These are phyloP conservation scores for Eulemur mongoz DNA, from an alignment of 2,797 vertebrate genomes.

Conservation along the genomic window DNA sequence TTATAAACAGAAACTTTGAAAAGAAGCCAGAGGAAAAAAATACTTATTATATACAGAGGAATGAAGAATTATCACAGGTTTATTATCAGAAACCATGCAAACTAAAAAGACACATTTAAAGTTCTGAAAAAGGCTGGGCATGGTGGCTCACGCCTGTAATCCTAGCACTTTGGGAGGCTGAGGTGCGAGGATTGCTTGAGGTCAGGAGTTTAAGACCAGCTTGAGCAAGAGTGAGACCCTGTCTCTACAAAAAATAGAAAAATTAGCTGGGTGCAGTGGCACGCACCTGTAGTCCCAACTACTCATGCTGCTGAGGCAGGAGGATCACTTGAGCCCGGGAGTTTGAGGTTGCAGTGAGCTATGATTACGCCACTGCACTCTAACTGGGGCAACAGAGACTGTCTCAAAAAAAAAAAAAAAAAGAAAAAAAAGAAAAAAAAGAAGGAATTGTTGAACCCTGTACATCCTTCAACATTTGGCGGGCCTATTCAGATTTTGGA, in stretches of 20 bases:
- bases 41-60: neutral
- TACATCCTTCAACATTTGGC: neutral
- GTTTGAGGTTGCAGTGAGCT: no score
- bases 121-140: neutral
- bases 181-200: neutral
- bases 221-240: neutral
- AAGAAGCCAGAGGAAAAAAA: neutral
- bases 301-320: no score
- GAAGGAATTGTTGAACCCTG: neutral
- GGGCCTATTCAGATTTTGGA: neutral
- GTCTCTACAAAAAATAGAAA: no score
- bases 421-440: no score
- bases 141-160: neutral
- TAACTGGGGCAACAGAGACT: no score
- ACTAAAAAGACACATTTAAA: constrained; percentile 2
- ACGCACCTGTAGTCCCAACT: no score
- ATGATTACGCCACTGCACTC: no score
- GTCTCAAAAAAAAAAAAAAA: no score
- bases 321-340: no score
- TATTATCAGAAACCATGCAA: neutral
- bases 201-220: neutral
- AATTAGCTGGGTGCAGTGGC: no score
- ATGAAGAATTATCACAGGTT: neutral
- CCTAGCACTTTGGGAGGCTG: neutral
- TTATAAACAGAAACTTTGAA: neutral